Percentiles rank a stretch among this genome's conserved stretches.
phyloP scores from a whole-genome alignment of 1,140 invertebrate species.

The Hycleus cichorii region DNA sequence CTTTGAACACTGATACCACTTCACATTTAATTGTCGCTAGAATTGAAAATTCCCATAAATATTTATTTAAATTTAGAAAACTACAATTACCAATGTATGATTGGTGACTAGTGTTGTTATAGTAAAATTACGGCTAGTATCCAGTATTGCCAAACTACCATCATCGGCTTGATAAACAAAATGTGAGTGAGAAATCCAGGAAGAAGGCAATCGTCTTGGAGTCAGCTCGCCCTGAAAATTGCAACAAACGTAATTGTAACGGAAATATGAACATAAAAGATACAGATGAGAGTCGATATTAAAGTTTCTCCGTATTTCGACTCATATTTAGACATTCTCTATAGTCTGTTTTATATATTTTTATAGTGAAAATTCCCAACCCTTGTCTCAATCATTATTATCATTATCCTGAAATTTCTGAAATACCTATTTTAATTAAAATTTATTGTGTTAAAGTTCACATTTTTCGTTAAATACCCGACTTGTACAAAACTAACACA shows the following conservation, averaged over 20 bases:
- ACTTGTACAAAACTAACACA: too few species aligned
- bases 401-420: too few species aligned
- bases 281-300: constrained; percentile 3
- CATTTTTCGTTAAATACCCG: too few species aligned
- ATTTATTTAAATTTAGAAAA: too few species aligned
- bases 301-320: neutral
- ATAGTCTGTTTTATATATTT: too few species aligned
- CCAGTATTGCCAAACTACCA: constrained; percentile 65
- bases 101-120: constrained; percentile 72
- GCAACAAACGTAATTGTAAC: constrained; percentile 15
- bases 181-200: constrained; percentile 70
- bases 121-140: constrained; percentile 63
- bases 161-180: constrained; percentile 79
- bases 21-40: constrained; percentile 76
- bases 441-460: too few species aligned
- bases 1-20: constrained; percentile 70
- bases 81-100: constrained; percentile 64
- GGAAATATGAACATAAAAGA: neutral
- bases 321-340: too few species aligned
- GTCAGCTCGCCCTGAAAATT: constrained; percentile 58
- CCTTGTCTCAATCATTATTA: too few species aligned
- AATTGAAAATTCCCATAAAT: constrained; percentile 25
- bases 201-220: constrained; percentile 62
- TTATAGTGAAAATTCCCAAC: too few species aligned
- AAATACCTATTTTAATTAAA: too few species aligned